Percentiles rank a stretch among this genome's conserved stretches.
Evolutionary conservation across 2,113 vertebrate genomes (phyloP).

Genomic region (Mirounga angustirostris): DNA sequence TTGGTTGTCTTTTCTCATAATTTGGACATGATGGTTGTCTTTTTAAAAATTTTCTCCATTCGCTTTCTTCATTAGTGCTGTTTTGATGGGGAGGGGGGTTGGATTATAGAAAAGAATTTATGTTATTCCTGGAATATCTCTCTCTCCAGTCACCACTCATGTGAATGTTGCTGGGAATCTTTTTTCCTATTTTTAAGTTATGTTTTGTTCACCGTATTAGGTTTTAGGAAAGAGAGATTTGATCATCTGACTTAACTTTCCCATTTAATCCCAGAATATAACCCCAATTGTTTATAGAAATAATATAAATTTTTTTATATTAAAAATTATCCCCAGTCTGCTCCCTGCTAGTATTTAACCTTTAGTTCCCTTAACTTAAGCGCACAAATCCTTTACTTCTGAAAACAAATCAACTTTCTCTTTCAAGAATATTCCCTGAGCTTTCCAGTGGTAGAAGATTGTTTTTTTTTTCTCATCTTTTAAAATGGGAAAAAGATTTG

Average conservation of each 20-base stretch:
- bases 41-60: background rate
- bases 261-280: background rate
- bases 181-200: background rate
- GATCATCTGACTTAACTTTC: background rate
- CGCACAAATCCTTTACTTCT: background rate
- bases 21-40: background rate
- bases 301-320: background rate
- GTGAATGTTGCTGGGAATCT: background rate
- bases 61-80: background rate
- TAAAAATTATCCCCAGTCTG: background rate
- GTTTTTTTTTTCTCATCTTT: background rate
- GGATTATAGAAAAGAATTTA: background rate
- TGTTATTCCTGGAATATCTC: background rate
- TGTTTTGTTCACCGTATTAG: background rate
- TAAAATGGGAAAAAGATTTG: background rate
- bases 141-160: background rate
- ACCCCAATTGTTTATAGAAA: background rate
- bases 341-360: background rate
- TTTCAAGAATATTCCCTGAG: background rate
- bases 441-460: background rate
- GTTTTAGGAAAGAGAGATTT: background rate
- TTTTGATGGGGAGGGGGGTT: background rate
- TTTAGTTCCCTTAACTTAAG: background rate
- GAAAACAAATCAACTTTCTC: background rate
- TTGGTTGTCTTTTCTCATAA: background rate